Conservation (phyloP, 2,888 invertebrate species). For the Phengaris arion region DNA sequence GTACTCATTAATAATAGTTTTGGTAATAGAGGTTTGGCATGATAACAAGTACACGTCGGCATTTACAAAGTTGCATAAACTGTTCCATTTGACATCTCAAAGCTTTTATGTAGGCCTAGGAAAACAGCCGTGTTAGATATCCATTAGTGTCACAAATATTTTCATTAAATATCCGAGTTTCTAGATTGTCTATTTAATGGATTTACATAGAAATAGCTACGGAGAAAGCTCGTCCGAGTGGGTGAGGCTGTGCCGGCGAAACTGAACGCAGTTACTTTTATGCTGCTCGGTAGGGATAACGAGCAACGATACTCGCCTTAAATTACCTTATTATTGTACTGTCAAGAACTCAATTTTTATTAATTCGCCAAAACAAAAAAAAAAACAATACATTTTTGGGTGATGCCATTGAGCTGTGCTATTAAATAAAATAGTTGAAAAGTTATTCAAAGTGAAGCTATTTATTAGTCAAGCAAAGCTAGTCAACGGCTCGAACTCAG, state of each 20-base stretch:
- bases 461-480: too few species aligned
- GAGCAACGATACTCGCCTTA: neutral
- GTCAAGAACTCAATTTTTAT: too few species aligned
- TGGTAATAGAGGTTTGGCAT: too few species aligned
- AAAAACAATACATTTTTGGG: too few species aligned
- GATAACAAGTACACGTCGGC: too few species aligned
- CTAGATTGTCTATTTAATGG: constrained; percentile 24
- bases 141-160: constrained; percentile 15
- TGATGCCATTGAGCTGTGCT: too few species aligned
- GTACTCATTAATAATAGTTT: too few species aligned
- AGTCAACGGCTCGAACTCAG: too few species aligned
- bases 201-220: constrained; percentile 20
- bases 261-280: constrained; percentile 9
- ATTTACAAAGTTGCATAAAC: neutral
- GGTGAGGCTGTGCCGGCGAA: neutral
- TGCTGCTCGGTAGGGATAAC: neutral
- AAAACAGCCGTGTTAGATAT: neutral
- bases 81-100: neutral
- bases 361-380: too few species aligned
- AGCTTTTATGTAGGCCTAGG: constrained; percentile 20
- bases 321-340: constrained; percentile 1
- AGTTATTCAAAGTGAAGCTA: too few species aligned
- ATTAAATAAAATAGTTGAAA: neutral
- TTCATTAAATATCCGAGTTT: constrained; percentile 12
- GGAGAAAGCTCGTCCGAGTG: constrained; percentile 15